These are phyloP conservation scores for Etheostoma perlongum DNA, from an alignment of 2,797 vertebrate genomes.

Conservation along the genomic window DNA sequence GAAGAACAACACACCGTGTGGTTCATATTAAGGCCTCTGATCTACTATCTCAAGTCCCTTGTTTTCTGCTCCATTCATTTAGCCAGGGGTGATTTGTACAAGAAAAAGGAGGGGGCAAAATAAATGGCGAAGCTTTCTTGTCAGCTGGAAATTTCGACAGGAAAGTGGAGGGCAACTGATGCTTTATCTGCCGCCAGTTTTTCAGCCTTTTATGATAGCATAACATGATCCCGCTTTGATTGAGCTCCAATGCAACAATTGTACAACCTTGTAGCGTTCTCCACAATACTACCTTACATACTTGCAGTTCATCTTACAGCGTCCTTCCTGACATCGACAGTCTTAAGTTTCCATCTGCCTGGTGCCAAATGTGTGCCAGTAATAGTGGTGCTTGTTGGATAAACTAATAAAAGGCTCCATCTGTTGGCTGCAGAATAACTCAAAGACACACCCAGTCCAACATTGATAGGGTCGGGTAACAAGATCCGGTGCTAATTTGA, in stretches of 20 bases:
- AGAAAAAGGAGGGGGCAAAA: constrained; percentile 26
- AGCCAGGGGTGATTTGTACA: constrained; percentile 69
- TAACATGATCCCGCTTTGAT: constrained; percentile 8
- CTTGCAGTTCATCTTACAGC: constrained; percentile 31
- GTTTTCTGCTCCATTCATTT: constrained; percentile 75
- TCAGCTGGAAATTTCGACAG: constrained; percentile 49
- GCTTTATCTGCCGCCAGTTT: constrained; percentile 22
- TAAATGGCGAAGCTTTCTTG: constrained; percentile 44
- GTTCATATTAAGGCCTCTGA: constrained; percentile 75
- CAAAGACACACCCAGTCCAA: constrained; percentile 39
- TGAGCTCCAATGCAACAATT: constrained; percentile 12
- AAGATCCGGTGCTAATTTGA: no score
- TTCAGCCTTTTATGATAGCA: constrained; percentile 16
- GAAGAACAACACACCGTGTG: constrained; percentile 75
- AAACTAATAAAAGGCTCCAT: constrained; percentile 57
- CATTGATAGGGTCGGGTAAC: no score
- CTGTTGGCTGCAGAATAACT: constrained; percentile 50
- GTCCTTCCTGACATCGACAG: constrained; percentile 35
- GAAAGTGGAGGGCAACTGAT: constrained; percentile 16
- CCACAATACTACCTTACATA: background rate
- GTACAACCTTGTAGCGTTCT: constrained; percentile 9
- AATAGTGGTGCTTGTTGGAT: constrained; percentile 57
- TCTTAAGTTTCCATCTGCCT: constrained; percentile 58
- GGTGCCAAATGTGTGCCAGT: constrained; percentile 43
- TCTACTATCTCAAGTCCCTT: constrained; percentile 75